Percentiles rank a stretch among this genome's conserved stretches.
Conservation (phyloP, 1,140 invertebrate species). For the Augochlora pura region DNA sequence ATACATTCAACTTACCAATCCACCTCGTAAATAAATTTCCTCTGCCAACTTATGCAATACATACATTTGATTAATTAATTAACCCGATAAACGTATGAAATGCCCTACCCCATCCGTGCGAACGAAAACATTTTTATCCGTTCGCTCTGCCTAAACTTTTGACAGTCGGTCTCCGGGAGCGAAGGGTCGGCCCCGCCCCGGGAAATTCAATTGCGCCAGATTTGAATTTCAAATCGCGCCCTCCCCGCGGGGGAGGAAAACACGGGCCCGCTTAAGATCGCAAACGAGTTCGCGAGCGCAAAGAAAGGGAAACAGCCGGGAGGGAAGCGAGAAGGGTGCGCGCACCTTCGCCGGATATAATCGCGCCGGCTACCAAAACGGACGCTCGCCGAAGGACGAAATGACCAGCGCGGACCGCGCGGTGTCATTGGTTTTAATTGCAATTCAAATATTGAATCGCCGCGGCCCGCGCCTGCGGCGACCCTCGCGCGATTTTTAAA, state of each 20-base stretch:
- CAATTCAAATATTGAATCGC: slow-evolving; percentile 42
- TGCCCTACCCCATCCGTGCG: too few species aligned
- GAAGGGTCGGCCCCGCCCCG: not conserved
- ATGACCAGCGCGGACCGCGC: not conserved
- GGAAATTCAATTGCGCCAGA: slow-evolving; percentile 40
- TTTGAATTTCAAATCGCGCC: slow-evolving; percentile 60
- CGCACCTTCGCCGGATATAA: not conserved
- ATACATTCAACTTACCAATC: too few species aligned
- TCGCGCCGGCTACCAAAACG: not conserved
- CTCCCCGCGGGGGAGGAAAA: too few species aligned
- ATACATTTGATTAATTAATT: too few species aligned
- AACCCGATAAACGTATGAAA: too few species aligned
- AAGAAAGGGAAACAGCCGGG: not conserved
- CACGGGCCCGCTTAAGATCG: not conserved
- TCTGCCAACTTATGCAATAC: too few species aligned
- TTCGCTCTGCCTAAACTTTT: too few species aligned
- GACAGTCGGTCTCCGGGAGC: too few species aligned
- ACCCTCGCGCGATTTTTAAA: not conserved
- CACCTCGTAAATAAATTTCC: too few species aligned
- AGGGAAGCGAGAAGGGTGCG: not conserved
- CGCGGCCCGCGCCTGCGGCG: not conserved
- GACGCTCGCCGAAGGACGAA: not conserved
- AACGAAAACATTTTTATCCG: too few species aligned
- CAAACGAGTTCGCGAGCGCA: too few species aligned
- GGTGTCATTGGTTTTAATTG: slow-evolving; percentile 43